Evolutionary conservation across 2,113 vertebrate species (phyloP).

Genomic region (Platycercus adscitus): DNA sequence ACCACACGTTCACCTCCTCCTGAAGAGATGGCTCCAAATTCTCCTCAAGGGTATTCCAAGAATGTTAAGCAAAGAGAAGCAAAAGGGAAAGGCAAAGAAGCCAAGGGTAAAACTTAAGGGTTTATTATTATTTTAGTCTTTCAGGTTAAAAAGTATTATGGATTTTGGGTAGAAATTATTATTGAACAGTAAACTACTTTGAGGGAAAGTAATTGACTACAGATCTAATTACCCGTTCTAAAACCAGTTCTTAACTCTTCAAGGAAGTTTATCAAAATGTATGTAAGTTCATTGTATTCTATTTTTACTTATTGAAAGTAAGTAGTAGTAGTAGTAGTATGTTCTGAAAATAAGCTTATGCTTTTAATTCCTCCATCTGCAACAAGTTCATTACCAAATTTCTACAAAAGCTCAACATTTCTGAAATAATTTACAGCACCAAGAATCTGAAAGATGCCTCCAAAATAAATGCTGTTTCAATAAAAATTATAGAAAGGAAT

Average conservation of each 20-base stretch:
- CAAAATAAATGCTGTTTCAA: neutral
- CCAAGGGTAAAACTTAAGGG: slow-evolving; percentile 77
- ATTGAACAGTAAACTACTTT: neutral
- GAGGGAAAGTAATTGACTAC: neutral
- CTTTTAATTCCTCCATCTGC: neutral
- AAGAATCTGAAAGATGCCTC: neutral
- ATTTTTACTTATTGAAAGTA: neutral
- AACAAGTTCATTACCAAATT: neutral
- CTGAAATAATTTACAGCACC: neutral
- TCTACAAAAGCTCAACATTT: neutral
- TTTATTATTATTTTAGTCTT: slow-evolving; percentile 4
- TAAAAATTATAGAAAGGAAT: neutral
- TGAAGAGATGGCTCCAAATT: slow-evolving; percentile 72
- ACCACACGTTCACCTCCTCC: slow-evolving; percentile 71
- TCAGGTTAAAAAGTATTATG: neutral
- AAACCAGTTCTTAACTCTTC: neutral
- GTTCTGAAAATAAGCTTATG: neutral
- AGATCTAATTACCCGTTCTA: neutral
- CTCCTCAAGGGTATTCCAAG: slow-evolving; percentile 77
- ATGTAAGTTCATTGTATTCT: neutral
- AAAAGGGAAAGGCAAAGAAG: slow-evolving; percentile 85
- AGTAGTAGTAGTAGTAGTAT: neutral
- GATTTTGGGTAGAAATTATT: neutral
- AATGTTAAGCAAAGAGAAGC: slow-evolving; percentile 84
- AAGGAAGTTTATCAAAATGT: neutral